Conservation (phyloP, 2,888 invertebrate species). For the Caenorhabditis doughertyi region DNA sequence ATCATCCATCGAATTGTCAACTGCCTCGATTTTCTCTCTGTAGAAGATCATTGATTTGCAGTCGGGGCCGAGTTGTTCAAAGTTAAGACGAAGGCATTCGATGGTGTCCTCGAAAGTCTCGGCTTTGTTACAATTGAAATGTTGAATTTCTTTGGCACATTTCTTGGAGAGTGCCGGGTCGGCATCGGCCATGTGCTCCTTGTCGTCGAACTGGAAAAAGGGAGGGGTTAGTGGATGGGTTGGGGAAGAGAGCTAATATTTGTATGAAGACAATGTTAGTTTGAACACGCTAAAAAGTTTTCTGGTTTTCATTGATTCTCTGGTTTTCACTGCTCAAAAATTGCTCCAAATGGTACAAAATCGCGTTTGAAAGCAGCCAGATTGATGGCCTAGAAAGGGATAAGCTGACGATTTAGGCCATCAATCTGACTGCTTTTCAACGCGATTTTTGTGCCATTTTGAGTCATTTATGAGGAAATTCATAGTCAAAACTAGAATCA, state of each 20-base stretch:
- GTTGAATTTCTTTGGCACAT: constrained; percentile 77
- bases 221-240: not conserved
- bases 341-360: too few relatives aligned
- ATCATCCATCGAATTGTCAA: constrained; percentile 83
- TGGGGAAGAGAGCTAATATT: not conserved
- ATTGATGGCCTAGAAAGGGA: too few relatives aligned
- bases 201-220: constrained; percentile 87
- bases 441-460: too few relatives aligned
- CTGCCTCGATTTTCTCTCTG: constrained; percentile 83
- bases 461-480: too few relatives aligned
- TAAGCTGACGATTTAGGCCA: too few relatives aligned
- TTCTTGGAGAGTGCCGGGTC: constrained; percentile 83
- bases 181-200: constrained; percentile 86
- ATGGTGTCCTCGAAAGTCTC: constrained; percentile 78
- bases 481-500: too few relatives aligned
- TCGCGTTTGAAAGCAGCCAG: too few relatives aligned
- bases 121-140: constrained; percentile 68
- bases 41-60: constrained; percentile 84
- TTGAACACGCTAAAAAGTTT: too few relatives aligned
- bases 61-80: constrained; percentile 78
- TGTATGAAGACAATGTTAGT: too few relatives aligned
- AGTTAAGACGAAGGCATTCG: constrained; percentile 83
- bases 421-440: too few relatives aligned
- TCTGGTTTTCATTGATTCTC: too few relatives aligned
- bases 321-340: too few relatives aligned